Evolutionary conservation across 2,888 invertebrate genomes (phyloP), one percentile per base, ranked within the genome.

Genomic region (Sarcophaga variegata): DNA sequence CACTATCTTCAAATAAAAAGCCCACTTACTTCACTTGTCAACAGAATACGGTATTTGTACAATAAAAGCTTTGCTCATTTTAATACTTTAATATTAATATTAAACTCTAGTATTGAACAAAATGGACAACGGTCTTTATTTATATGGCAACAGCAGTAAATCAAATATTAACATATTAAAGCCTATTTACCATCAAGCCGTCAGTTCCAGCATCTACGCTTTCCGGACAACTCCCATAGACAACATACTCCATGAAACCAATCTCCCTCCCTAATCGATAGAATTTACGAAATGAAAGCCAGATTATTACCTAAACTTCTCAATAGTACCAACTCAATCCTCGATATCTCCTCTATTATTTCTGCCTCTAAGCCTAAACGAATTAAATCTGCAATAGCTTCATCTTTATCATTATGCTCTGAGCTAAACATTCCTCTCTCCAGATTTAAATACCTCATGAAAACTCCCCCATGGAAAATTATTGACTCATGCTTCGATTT

Each of bases 131-230:
- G 5, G 6, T 6, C 37, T 37, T 59, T 66, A n/a, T 4, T 27
- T 76, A 20, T 66, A 64, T 20, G 66, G 66, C 12, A 76, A 76
- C 76, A 76, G 20, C 49, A 47, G 54, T 11, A 66, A 76, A 66
- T 49, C 64, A 10, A 64, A 47, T 6, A 63, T 75, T 45, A 75
- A 64, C 12, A 63, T 75, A 12, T 64, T 75, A 14, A 75, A 64
- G 64, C 17, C 64, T 4, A 20, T 54, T 14, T 75, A 49, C 22
- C 75, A 75, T 66, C 76, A 54, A 66, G 66, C 66, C 4, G 76
- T 47, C 3, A 64, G 76, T 54, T 64, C 76, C 11, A 66, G 49
- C 3, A 54, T 59, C 2, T 76, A 22, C 22, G 22, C 22, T 22
- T 22, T 22, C 22, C 22, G 22, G 22, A 22, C 22, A 22, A 22